These are phyloP conservation scores for Platorchestia sp. DNA, from an alignment of 1,140 invertebrate genomes.

Conservation along the genomic window DNA sequence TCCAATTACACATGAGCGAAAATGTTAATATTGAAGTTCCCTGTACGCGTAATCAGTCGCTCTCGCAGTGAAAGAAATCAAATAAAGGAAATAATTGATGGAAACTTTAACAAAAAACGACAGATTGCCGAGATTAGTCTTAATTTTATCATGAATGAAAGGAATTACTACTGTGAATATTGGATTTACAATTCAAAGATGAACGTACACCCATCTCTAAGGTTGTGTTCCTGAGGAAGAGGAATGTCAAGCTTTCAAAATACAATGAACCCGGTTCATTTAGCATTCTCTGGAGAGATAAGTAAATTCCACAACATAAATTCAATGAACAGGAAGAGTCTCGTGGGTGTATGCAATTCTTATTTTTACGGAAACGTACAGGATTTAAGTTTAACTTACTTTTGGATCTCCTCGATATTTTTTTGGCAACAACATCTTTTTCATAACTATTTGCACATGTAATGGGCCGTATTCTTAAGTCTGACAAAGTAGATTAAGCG, in stretches of 20 bases:
- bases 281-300: background rate
- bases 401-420: too few species aligned
- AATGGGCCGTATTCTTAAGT: too few species aligned
- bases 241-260: background rate
- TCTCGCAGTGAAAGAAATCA: background rate
- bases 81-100: background rate
- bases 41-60: background rate
- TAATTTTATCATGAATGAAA: background rate
- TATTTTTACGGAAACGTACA: too few species aligned
- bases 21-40: background rate
- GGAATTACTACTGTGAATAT: background rate
- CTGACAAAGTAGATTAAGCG: too few species aligned
- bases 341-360: background rate
- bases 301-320: background rate
- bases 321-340: background rate
- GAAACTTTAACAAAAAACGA: background rate
- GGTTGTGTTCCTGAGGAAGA: background rate
- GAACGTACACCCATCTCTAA: background rate
- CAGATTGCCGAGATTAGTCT: background rate
- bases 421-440: too few species aligned
- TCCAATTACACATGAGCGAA: background rate
- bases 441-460: too few species aligned
- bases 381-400: too few species aligned
- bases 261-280: background rate
- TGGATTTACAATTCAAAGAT: background rate